Percentiles rank a stretch among this genome's conserved stretches.
Conservation (phyloP, 2,888 invertebrate genomes). For the Pogonocherus hispidulus region DNA sequence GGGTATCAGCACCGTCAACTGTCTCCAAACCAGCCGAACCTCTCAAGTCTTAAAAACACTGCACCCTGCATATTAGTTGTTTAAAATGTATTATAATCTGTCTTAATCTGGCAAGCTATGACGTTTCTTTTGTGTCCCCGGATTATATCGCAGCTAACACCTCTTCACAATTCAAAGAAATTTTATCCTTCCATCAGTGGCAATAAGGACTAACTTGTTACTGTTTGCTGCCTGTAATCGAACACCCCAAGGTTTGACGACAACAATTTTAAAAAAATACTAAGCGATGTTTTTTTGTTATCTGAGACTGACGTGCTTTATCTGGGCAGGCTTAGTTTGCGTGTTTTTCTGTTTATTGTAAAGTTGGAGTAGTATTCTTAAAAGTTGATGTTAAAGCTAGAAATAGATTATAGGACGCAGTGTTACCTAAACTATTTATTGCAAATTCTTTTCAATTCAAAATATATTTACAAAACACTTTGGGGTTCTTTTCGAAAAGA, state of each 20-base stretch:
- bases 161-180: conserved; percentile 60
- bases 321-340: conserved; percentile 34
- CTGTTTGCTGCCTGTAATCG: conserved; percentile 51
- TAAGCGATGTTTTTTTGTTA: conserved; percentile 48
- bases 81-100: conserved; percentile 67
- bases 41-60: conserved; percentile 51
- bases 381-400: neutral
- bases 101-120: conserved; percentile 66
- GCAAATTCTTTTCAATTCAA: too few relatives aligned
- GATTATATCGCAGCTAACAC: conserved; percentile 65
- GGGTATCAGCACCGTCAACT: conserved; percentile 33
- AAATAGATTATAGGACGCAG: too few relatives aligned
- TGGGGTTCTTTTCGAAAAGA: too few relatives aligned
- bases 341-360: conserved; percentile 30
- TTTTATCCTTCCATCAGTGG: conserved; percentile 61
- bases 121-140: conserved; percentile 64
- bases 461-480: too few relatives aligned
- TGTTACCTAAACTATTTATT: too few relatives aligned
- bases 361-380: conserved; percentile 35
- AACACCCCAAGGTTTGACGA: conserved; percentile 60
- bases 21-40: conserved; percentile 40
- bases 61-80: conserved; percentile 64
- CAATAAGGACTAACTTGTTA: conserved; percentile 57
- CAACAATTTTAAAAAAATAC: conserved; percentile 47
- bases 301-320: conserved; percentile 52